Conservation (phyloP, 2,888 invertebrate genomes). For the Pecten maximus region DNA sequence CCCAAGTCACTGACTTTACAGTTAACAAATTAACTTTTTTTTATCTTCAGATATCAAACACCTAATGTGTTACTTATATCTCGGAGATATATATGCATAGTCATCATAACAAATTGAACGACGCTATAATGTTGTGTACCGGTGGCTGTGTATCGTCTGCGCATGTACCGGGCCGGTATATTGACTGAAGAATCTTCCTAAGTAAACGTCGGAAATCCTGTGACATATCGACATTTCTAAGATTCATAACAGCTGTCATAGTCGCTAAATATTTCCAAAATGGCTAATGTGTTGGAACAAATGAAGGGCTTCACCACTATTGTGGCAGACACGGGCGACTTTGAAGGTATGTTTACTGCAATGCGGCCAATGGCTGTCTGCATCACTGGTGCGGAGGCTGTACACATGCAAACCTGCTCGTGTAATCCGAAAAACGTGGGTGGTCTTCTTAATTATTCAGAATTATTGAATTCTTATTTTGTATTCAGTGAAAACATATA, state of each 20-base stretch:
- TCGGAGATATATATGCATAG: not conserved
- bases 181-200: not conserved
- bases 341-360: constrained; percentile 44
- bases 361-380: not conserved
- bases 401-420: not conserved
- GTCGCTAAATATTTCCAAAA: not conserved
- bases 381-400: not conserved
- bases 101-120: not conserved
- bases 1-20: not conserved
- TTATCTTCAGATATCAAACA: not conserved
- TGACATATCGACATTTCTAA: not conserved
- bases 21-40: not conserved
- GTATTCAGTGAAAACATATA: too few species aligned
- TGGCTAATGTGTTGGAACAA: constrained; percentile 34
- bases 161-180: not conserved
- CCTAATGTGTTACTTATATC: not conserved
- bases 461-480: too few species aligned
- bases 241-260: not conserved
- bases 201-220: constrained; percentile 20
- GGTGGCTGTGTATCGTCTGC: not conserved
- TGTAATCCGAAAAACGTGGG: too few species aligned
- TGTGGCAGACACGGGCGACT: constrained; percentile 51
- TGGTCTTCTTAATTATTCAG: too few species aligned
- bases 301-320: constrained; percentile 43
- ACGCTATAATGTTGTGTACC: not conserved